phyloP scores from a whole-genome alignment of 2,888 invertebrate genomes.

The Rhyacophila evoluta region DNA sequence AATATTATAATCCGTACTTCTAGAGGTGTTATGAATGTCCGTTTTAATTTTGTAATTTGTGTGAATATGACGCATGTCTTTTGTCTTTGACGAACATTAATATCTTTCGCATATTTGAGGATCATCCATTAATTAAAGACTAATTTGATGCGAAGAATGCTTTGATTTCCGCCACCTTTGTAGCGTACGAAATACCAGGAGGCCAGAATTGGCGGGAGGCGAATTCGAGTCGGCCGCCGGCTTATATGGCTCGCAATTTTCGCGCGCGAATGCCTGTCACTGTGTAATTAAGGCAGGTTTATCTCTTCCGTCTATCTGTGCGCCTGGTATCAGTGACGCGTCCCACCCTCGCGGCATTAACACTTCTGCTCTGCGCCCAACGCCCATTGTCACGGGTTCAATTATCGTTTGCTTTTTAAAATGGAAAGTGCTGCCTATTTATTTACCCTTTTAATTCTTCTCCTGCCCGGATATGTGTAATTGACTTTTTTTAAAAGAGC shows the following conservation, averaged over 20 bases:
- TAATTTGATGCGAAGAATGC: conserved; percentile 7
- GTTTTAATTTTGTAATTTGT: background rate
- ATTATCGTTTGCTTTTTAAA: conserved; percentile 54
- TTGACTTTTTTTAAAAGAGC: conserved; percentile 44
- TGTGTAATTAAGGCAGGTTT: conserved; percentile 55
- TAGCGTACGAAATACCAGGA: conserved; percentile 37
- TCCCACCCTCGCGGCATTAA: conserved; percentile 45
- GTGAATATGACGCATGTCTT: background rate
- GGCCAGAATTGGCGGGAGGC: conserved; percentile 43
- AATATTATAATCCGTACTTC: no score
- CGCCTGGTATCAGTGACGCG: conserved; percentile 31
- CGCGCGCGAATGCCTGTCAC: conserved; percentile 54
- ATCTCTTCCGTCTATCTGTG: conserved; percentile 52
- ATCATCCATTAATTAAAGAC: background rate
- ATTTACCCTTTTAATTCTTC: conserved; percentile 41
- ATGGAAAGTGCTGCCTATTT: conserved; percentile 28
- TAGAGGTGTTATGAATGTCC: background rate
- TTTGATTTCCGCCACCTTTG: conserved; percentile 34
- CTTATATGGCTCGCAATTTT: conserved; percentile 48
- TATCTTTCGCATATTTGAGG: conserved; percentile 1
- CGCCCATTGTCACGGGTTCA: conserved; percentile 50
- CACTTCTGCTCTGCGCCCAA: conserved; percentile 43
- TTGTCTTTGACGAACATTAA: conserved; percentile 2
- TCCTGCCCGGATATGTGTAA: conserved; percentile 43
- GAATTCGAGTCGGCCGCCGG: conserved; percentile 34